Evolutionary conservation across 2,888 invertebrate species (phyloP), one percentile per base, ranked within the genome.

Genomic region (Lasiommata megera): DNA sequence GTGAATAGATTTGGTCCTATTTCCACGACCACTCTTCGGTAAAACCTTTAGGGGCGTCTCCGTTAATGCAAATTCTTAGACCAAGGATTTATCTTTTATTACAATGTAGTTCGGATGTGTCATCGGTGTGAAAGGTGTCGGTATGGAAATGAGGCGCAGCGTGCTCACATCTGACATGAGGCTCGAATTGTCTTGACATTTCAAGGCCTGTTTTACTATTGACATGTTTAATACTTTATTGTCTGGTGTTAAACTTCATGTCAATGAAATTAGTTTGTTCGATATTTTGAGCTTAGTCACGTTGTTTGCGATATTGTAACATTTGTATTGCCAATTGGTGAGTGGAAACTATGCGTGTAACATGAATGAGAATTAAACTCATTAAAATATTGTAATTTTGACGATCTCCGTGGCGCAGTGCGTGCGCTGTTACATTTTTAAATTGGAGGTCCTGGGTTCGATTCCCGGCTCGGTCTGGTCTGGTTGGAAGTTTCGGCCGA

Each of bases 91-190:
- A 55, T 50, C 43, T 56, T 17, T 16, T 34, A 46, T 62, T 57
- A 38, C 43, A 36, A 55, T 50, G 40, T 40, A 37, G 41, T 60
- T 63, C 44, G 52, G 61, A 67, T 65, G 64, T 65, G 63, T 61
- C 67, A 68, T 70, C 72, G 71, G 75, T 85, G 79, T 79, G 79
- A 87, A 87, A 88, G 88, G 88, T 88, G 83, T 86, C 82, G 74
- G 66, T 87, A 88, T 87, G 87, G 70, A 87, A 85, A 88, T 88
- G 82, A 79, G 46, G 46, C 46, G 80, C 67, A 82, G 82, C 82
- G 82, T 82, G 83, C 79, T 80, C 71, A 66, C 72, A 76, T 80
- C 79, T 76, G 81, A 80, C 82, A 83, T 75, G 80, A 80, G 76
- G 73, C 69, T 67, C 67, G 62, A 74, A 75, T 75, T 81, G 81